These are phyloP conservation scores for Laticauda laticaudata DNA, from an alignment of 2,113 vertebrate species.

Conservation along the genomic window DNA sequence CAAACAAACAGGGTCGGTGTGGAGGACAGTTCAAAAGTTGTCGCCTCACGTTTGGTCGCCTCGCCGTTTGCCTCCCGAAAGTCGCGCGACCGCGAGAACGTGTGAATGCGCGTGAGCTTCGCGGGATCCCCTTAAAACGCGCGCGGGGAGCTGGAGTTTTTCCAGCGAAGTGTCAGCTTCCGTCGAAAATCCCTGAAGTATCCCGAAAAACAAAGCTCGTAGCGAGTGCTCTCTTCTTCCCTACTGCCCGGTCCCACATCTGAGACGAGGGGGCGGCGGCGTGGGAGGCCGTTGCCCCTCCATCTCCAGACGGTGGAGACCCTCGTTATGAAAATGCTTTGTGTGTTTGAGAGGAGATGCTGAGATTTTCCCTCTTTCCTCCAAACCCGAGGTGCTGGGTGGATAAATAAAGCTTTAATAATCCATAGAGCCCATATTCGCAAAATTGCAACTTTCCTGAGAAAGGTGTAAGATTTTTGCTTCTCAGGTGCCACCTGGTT, in stretches of 20 bases:
- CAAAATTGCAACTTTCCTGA: neutral
- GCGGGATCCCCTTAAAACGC: neutral
- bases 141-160: neutral
- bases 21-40: conserved; percentile 15
- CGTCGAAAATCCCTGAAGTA: neutral
- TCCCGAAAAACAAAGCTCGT: neutral
- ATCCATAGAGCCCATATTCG: neutral
- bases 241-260: neutral
- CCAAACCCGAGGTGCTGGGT: neutral
- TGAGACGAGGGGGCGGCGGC: neutral
- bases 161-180: conserved; percentile 10
- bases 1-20: neutral
- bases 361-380: neutral
- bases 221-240: too few species aligned
- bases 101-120: neutral
- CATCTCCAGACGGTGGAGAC: neutral
- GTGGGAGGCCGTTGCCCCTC: neutral
- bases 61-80: neutral
- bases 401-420: neutral
- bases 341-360: neutral
- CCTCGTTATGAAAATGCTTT: neutral
- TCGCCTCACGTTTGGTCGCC: conserved; percentile 8
- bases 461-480: neutral
- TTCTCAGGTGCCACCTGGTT: neutral
- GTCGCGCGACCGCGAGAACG: neutral